Conservation (phyloP, 2,888 invertebrate species). For the Actias luna region DNA sequence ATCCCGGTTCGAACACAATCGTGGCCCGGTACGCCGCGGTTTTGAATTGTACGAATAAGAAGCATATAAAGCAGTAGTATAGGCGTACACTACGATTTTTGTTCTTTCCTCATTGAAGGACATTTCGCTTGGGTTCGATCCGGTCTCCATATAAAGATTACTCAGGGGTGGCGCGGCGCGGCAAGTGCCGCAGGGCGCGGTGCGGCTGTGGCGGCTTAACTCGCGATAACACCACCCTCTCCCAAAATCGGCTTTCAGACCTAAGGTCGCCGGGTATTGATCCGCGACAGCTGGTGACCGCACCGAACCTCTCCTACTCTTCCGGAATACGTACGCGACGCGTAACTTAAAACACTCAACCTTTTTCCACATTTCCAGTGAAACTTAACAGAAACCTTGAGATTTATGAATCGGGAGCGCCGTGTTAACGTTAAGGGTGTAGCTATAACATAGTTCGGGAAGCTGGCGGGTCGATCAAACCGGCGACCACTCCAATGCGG, state of each 20-base stretch:
- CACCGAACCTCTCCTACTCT: constrained; percentile 46
- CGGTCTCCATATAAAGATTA: constrained; percentile 16
- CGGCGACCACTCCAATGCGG: constrained; percentile 69
- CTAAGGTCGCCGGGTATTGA: constrained; percentile 72
- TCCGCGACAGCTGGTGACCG: constrained; percentile 66
- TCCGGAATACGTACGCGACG: constrained; percentile 18
- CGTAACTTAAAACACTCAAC: constrained; percentile 8
- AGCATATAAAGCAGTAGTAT: neutral
- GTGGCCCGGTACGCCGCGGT: neutral
- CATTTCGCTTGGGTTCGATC: neutral
- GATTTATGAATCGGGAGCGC: neutral
- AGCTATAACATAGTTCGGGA: constrained; percentile 43
- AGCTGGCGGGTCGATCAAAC: constrained; percentile 66
- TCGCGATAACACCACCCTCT: constrained; percentile 36
- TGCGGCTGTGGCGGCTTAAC: constrained; percentile 27
- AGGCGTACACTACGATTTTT: neutral
- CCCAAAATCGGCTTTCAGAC: constrained; percentile 46
- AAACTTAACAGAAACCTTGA: neutral
- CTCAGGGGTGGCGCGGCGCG: constrained; percentile 17
- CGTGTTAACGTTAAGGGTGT: neutral
- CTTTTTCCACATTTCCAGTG: neutral
- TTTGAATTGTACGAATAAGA: neutral
- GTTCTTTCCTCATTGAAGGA: neutral
- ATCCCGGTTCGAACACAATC: neutral
- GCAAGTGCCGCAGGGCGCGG: constrained; percentile 15